phyloP scores from a whole-genome alignment of 2,797 vertebrate species.

The Ptychobarbus kaznakovi region DNA sequence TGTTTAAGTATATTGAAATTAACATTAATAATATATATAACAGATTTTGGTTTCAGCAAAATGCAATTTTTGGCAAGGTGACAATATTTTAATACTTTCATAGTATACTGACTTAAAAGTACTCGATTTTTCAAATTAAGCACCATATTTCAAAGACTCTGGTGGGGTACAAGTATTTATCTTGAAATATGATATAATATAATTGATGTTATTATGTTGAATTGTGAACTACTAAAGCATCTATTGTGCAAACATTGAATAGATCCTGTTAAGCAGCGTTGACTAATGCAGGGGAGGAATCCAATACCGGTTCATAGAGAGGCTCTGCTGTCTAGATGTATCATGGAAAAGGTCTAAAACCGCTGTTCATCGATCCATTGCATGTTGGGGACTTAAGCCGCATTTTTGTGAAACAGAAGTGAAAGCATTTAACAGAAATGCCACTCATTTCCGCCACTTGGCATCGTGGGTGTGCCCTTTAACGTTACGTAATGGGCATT shows the following conservation, averaged over 20 bases:
- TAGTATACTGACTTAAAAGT: neutral
- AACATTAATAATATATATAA: neutral
- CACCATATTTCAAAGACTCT: neutral
- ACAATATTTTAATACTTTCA: neutral
- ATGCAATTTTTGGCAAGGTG: neutral
- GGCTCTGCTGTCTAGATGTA: neutral
- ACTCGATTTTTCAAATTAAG: neutral
- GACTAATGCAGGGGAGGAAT: slow-evolving; percentile 17
- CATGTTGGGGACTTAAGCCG: neutral
- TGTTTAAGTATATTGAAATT: neutral
- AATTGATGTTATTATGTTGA: neutral
- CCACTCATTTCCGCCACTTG: neutral
- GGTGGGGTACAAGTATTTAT: neutral
- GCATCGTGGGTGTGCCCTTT: slow-evolving; percentile 29
- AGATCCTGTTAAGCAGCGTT: slow-evolving; percentile 20
- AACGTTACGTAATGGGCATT: slow-evolving; percentile 23
- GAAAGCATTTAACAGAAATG: slow-evolving; percentile 18
- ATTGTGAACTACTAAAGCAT: neutral
- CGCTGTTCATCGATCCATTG: neutral
- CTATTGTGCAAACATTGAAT: slow-evolving; percentile 20
- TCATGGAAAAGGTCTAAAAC: neutral
- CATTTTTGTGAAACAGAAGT: slow-evolving; percentile 7
- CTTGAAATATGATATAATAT: neutral
- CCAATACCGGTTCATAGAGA: neutral
- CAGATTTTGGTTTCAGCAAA: neutral